Evolutionary conservation across 2,888 invertebrate genomes (phyloP).

Genomic region (Exocentrus adspersus): DNA sequence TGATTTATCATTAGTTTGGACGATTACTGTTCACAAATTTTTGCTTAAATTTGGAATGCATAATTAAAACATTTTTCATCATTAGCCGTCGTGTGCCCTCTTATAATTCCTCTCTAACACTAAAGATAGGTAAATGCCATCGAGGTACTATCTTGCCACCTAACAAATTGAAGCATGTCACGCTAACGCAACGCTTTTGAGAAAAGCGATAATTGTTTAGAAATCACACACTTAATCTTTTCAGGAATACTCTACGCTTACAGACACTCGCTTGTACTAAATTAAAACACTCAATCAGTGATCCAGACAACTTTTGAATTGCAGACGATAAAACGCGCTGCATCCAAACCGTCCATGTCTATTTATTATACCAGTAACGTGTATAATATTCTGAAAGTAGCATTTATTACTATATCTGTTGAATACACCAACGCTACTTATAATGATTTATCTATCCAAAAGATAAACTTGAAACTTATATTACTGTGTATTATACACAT

Average conservation of each 20-base stretch:
- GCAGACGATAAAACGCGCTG: too few species aligned
- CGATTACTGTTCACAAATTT: conserved; percentile 63
- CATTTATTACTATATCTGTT: too few species aligned
- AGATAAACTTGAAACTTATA: too few species aligned
- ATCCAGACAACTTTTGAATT: too few species aligned
- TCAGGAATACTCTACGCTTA: conserved; percentile 17
- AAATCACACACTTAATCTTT: conserved; percentile 47
- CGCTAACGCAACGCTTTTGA: conserved; percentile 43
- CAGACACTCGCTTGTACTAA: conserved; percentile 15
- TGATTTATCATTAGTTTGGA: conserved; percentile 64
- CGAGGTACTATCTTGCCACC: conserved; percentile 36
- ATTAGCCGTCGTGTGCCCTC: conserved; percentile 48
- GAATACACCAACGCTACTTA: too few species aligned
- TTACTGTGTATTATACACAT: too few species aligned
- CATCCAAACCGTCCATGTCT: too few species aligned
- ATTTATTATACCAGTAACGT: too few species aligned
- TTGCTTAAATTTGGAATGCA: conserved; percentile 60
- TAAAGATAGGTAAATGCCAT: conserved; percentile 44
- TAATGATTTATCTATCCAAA: too few species aligned
- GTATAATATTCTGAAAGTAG: too few species aligned
- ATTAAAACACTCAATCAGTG: conserved; percentile 16
- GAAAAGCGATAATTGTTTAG: conserved; percentile 47
- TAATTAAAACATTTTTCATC: conserved; percentile 63
- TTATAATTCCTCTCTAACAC: conserved; percentile 36
- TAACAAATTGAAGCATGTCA: conserved; percentile 47